These are phyloP conservation scores for Uloborus plumipes DNA, from an alignment of 2,888 invertebrate species.

Conservation along the genomic window DNA sequence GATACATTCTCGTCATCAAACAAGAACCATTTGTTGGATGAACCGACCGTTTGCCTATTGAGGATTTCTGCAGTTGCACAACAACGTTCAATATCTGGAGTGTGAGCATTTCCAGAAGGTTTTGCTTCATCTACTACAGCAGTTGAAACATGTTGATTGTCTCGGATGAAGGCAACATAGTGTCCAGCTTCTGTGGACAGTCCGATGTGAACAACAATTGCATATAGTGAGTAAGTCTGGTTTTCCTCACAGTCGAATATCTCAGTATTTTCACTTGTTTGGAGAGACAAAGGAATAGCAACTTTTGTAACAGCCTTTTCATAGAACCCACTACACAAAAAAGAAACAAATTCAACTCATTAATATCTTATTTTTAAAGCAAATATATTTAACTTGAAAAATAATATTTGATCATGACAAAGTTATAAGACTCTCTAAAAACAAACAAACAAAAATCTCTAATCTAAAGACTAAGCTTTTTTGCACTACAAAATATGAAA, in stretches of 20 bases:
- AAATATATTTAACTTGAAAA: no score
- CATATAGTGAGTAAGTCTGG: slow-evolving; percentile 44
- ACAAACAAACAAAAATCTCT: no score
- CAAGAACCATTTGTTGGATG: slow-evolving; percentile 36
- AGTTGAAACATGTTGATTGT: not conserved
- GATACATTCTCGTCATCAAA: slow-evolving; percentile 53
- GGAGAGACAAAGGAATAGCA: slow-evolving; percentile 22
- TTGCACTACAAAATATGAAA: no score
- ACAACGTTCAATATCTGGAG: slow-evolving; percentile 16
- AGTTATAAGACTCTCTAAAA: no score
- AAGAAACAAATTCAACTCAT: no score
- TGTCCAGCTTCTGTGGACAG: slow-evolving; percentile 43
- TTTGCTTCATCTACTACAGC: not conserved
- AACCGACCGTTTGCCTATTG: slow-evolving; percentile 13
- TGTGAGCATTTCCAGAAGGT: not conserved
- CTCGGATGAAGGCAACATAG: slow-evolving; percentile 47
- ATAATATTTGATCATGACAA: no score
- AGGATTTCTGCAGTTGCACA: slow-evolving; percentile 41
- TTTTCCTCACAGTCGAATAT: slow-evolving; percentile 27
- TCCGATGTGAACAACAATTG: slow-evolving; percentile 52
- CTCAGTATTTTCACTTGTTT: slow-evolving; percentile 36
- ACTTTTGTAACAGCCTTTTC: slow-evolving; percentile 42
- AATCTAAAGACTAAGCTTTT: no score
- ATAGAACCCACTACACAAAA: not conserved
- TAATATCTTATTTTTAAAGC: no score